Evolutionary conservation across 2,113 vertebrate species (phyloP), one percentile per base, ranked within the genome.

Genomic region (Crotalus tigris): DNA sequence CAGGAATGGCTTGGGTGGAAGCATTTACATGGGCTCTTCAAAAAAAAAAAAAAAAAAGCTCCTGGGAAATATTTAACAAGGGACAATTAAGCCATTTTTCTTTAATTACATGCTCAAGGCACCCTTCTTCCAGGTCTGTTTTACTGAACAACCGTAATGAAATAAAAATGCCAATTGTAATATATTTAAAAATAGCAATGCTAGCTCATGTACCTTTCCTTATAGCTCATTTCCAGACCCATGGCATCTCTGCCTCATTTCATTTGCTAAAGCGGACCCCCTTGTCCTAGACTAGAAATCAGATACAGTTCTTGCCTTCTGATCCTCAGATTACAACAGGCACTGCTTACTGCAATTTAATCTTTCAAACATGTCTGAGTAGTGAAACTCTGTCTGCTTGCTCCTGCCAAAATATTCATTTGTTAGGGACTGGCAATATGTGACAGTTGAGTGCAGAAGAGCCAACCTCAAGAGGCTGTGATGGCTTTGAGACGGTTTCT

Each of bases 361-460:
- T 93, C 89, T 81, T 91, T 91, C 90, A 88, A 91, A 91, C 85
- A 75, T 87, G 75, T 91, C 33, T 88, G 85, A 44, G 51, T 33
- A 55, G 49, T 88, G 59, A 88, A 93, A 90, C 51, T 64, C 61
- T 12, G 49, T 87, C 92, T 91, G 90, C 85, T 91, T 58, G 33
- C 26, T 91, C 33, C 75, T 93, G 90, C 92, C 59, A 93, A 90
- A 55, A 87, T 53, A 88, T 57, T 88, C 92, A 93, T 91, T 93
- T 88, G 59, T 69, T 90, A 91, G 59, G 85, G 19, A 88, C 5
- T 24, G 39, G 59, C 90, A 39, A 21, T 75, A 44, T 44, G 59
- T 51, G 85, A 91, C 92, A 58, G 49, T 61, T 81, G 92, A 91
- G 26, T n/a, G 26, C 59, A 91, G 85, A 92, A 59, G 69, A 44